phyloP scores from a whole-genome alignment of 30 jellyfish, hydroid and myxozoan species.

The Chironex yamaguchii region DNA sequence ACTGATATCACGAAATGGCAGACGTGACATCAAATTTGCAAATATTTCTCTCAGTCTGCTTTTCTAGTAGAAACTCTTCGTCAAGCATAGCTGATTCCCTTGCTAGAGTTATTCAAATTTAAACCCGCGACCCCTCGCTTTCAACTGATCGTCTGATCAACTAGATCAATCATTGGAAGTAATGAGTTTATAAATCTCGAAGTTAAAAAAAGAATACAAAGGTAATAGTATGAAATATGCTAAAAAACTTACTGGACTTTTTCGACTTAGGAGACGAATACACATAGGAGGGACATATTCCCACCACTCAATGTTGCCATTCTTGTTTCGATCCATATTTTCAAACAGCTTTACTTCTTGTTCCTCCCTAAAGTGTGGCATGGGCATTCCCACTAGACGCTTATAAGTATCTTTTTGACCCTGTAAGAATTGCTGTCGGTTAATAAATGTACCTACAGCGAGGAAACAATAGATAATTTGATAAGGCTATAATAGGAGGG shows the following conservation, averaged over 20 bases:
- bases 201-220: background rate
- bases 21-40: no score
- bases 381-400: slow-evolving; percentile 54
- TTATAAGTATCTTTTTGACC: slow-evolving; percentile 24
- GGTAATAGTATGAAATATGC: no score
- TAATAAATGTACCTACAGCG: slow-evolving; percentile 8
- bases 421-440: background rate
- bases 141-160: no score
- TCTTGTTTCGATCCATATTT: slow-evolving; percentile 58
- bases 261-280: slow-evolving; percentile 35
- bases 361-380: slow-evolving; percentile 50
- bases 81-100: no score
- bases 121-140: no score
- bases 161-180: no score
- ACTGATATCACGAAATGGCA: no score
- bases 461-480: no score
- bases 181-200: slow-evolving; percentile 7
- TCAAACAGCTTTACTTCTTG: slow-evolving; percentile 42
- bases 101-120: no score
- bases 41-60: no score
- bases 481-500: no score
- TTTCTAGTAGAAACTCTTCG: no score
- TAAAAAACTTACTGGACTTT: slow-evolving; percentile 26
- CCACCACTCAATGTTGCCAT: slow-evolving; percentile 85
- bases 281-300: slow-evolving; percentile 66